Conservation (phyloP, 2,888 invertebrate genomes). For the Drosophila algonquin region DNA sequence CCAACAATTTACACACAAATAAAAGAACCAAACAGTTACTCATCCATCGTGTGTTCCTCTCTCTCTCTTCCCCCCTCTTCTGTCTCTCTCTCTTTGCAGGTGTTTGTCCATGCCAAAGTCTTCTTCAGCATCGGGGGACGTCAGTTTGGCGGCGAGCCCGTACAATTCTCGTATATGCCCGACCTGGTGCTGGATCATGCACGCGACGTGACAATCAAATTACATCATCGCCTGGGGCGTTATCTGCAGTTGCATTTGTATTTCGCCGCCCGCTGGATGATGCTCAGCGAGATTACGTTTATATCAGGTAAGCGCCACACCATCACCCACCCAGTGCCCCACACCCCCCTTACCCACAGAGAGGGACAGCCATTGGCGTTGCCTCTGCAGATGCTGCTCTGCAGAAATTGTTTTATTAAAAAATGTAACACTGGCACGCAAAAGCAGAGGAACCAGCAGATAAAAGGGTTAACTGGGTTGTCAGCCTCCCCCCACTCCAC, state of each 20-base stretch:
- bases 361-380: constrained; percentile 19
- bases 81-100: constrained; percentile 84
- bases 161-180: constrained; percentile 90
- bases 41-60: constrained; percentile 15
- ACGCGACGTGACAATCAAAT: constrained; percentile 91
- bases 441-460: constrained; percentile 22
- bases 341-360: neutral
- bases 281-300: constrained; percentile 93
- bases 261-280: constrained; percentile 92
- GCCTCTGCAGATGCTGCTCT: constrained; percentile 1
- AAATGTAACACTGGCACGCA: constrained; percentile 54
- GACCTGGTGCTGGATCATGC: constrained; percentile 91
- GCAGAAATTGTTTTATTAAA: constrained; percentile 57
- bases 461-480: constrained; percentile 57
- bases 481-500: constrained; percentile 11
- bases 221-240: constrained; percentile 90
- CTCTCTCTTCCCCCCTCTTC: neutral
- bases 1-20: neutral
- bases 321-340: neutral
- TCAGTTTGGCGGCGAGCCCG: constrained; percentile 89
- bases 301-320: constrained; percentile 87
- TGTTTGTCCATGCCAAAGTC: constrained; percentile 91
- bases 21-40: constrained; percentile 33
- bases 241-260: constrained; percentile 91
- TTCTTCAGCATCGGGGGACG: constrained; percentile 90